Conservation (phyloP, 2,888 invertebrate species). For the Leptothorax acervorum region DNA sequence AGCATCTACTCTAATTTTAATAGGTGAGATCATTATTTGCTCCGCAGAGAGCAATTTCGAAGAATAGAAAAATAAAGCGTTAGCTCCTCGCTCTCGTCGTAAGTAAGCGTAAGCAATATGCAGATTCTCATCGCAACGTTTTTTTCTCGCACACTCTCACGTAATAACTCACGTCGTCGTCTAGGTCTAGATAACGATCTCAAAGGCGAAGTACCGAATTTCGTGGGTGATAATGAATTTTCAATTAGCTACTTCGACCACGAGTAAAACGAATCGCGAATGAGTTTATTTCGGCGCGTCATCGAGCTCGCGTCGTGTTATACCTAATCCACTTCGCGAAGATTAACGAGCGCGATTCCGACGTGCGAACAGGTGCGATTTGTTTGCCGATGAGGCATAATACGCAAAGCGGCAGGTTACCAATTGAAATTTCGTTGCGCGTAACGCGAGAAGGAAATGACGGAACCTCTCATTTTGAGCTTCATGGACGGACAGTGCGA, state of each 20-base stretch:
- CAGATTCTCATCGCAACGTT: slow-evolving; percentile 1
- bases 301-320: background rate
- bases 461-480: background rate
- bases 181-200: background rate
- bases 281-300: background rate
- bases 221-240: slow-evolving; percentile 1
- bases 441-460: background rate
- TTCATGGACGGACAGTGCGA: background rate
- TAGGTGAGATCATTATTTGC: background rate
- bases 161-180: background rate
- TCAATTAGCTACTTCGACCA: background rate
- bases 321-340: slow-evolving; percentile 4
- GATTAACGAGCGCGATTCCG: slow-evolving; percentile 30
- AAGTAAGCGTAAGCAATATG: background rate
- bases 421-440: slow-evolving; percentile 36
- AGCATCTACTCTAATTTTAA: slow-evolving; percentile 20
- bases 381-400: slow-evolving; percentile 60
- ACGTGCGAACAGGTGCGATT: slow-evolving; percentile 68
- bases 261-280: background rate
- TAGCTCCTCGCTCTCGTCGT: background rate
- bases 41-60: background rate
- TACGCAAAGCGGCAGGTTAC: slow-evolving; percentile 65
- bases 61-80: slow-evolving; percentile 11
- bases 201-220: background rate
- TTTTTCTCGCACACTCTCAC: background rate